Evolutionary conservation across 2,888 invertebrate species (phyloP).

Genomic region (Lycocerus yunnanus): DNA sequence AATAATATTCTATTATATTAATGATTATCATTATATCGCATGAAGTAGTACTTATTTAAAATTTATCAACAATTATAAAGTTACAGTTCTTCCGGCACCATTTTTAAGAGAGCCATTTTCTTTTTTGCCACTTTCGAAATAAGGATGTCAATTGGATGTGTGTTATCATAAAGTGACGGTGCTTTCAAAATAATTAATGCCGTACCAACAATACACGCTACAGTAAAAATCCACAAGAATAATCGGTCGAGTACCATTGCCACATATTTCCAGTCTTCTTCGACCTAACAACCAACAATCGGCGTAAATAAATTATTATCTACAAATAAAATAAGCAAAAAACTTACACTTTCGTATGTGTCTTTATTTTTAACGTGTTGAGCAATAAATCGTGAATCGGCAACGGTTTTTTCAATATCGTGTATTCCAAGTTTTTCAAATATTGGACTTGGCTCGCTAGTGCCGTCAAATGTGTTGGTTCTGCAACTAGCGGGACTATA

Average conservation of each 20-base stretch:
- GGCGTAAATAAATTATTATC: neutral
- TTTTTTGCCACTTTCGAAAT: conserved; percentile 92
- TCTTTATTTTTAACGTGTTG: conserved; percentile 95
- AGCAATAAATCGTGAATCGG: conserved; percentile 91
- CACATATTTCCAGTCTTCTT: conserved; percentile 98
- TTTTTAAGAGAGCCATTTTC: conserved; percentile 84
- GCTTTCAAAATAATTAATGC: conserved; percentile 87
- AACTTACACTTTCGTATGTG: conserved; percentile 90
- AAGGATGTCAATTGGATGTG: conserved; percentile 86
- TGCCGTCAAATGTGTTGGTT: conserved; percentile 59
- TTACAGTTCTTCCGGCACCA: conserved; percentile 70
- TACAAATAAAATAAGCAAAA: neutral
- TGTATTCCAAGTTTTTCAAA: conserved; percentile 81
- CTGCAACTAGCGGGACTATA: conserved; percentile 69
- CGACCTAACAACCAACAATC: conserved; percentile 66
- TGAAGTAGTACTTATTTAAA: conserved; percentile 20
- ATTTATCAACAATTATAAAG: conserved; percentile 17
- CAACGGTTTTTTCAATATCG: conserved; percentile 90
- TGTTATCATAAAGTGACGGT: conserved; percentile 89
- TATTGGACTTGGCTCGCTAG: conserved; percentile 73
- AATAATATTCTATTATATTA: conserved; percentile 50
- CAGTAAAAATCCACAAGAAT: conserved; percentile 93
- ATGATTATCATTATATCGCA: conserved; percentile 55
- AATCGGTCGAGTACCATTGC: conserved; percentile 95
- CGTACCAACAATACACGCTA: conserved; percentile 90